Evolutionary conservation across 2,888 invertebrate genomes (phyloP).

Genomic region (Lathronympha strigana): DNA sequence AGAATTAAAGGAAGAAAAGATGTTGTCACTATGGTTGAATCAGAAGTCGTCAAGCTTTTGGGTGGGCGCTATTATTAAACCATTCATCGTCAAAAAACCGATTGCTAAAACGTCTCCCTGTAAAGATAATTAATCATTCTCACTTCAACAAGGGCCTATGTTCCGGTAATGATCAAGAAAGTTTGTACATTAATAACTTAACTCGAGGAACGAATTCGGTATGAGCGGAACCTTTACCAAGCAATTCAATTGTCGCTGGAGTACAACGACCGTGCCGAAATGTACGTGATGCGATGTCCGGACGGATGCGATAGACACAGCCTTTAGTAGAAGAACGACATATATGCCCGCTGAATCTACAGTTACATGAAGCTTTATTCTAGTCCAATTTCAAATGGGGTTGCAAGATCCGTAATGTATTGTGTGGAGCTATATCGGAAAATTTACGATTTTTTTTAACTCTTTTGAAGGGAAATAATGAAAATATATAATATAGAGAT

Average conservation of each 20-base stretch:
- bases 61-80: slow-evolving; percentile 15
- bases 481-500: too few relatives aligned
- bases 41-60: not conserved
- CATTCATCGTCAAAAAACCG: slow-evolving; percentile 11
- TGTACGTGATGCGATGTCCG: slow-evolving; percentile 46
- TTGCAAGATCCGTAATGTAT: slow-evolving; percentile 45
- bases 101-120: slow-evolving; percentile 27
- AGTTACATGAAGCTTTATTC: not conserved
- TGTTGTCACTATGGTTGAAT: too few relatives aligned
- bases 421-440: not conserved
- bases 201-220: slow-evolving; percentile 4
- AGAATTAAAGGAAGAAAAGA: too few relatives aligned
- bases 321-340: slow-evolving; percentile 1
- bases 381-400: slow-evolving; percentile 53
- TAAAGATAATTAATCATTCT: slow-evolving; percentile 16
- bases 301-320: slow-evolving; percentile 48
- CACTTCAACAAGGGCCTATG: not conserved
- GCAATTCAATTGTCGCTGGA: slow-evolving; percentile 37
- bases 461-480: too few relatives aligned
- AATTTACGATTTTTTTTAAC: too few relatives aligned
- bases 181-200: slow-evolving; percentile 4
- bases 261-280: slow-evolving; percentile 53
- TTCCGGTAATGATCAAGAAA: not conserved
- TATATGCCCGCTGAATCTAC: not conserved
- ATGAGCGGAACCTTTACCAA: not conserved